Evolutionary conservation across 2,113 vertebrate species (phyloP).

Genomic region (Neogobius melanostomus): DNA sequence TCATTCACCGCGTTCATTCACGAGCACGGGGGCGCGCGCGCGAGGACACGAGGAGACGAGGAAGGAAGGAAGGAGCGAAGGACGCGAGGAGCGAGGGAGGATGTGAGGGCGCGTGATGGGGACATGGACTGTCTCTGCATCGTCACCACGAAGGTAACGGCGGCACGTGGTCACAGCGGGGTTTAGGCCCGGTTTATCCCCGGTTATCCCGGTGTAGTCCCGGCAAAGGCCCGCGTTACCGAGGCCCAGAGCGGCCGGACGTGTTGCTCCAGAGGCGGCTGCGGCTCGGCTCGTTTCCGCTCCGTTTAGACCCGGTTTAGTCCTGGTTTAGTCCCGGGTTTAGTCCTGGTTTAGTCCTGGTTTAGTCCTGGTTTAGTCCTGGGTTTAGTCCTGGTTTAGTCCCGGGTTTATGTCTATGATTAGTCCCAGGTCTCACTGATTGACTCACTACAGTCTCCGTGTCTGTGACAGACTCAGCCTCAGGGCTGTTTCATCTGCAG

Average conservation of each 20-base stretch:
- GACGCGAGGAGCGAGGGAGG: conserved; percentile 3
- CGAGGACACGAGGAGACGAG: conserved; percentile 1
- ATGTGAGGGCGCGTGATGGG: conserved; percentile 59
- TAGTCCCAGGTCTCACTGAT: too few relatives aligned
- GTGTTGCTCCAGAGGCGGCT: too few relatives aligned
- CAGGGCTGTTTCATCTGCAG: too few relatives aligned
- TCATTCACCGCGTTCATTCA: neutral
- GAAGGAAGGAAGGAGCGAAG: conserved; percentile 31
- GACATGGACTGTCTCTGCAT: conserved; percentile 72
- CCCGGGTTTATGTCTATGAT: too few relatives aligned
- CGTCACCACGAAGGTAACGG: conserved; percentile 71
- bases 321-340: neutral
- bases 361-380: neutral
- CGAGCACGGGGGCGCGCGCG: conserved; percentile 1
- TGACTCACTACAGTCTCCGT: too few relatives aligned
- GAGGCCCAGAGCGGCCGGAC: too few relatives aligned
- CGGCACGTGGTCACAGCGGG: neutral
- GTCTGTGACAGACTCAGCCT: too few relatives aligned
- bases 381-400: neutral
- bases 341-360: neutral
- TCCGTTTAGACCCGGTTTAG: neutral
- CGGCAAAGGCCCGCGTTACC: neutral
- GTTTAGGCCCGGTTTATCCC: neutral
- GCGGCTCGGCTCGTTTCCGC: too few relatives aligned
- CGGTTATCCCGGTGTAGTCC: neutral